Base-by-base conservation (phyloP, 2,888 invertebrate species). In the Oasisia sp. region DNA sequence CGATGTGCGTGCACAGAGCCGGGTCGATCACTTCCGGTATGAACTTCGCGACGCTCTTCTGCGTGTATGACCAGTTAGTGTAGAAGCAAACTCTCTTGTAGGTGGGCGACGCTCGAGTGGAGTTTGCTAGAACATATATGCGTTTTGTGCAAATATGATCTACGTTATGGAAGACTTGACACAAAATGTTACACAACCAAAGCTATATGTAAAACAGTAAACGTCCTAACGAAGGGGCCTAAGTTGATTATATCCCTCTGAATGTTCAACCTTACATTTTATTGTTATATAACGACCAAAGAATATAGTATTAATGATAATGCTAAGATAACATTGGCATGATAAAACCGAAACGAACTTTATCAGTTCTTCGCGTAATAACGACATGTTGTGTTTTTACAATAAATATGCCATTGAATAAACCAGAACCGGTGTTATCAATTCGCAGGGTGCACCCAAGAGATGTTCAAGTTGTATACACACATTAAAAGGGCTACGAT, bases 11-110 rank as follows among this genome's bases (percentile, higher is more conserved):
- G 32, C 91, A 91, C 56, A 91, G 50, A 27, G 32, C 14, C 27
- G 91, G 45, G 91, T 91, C 32, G 12, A 91, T 91, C 5, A 32
- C 32, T 45, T 91, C 91, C 32, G 91, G 91, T 45, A 44, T 14
- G n/a, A 91, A 45, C 56, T 74, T 74, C 74, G 74, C 74, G 27
- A 7, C 27, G 27, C 27, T n/a, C 27, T 19, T 74, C 74, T 74
- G 74, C n/a, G 74, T 27, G 74, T 74, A 27, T 19, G 74, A 74
- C 74, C 74, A 74, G n/a, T 74, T 74, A 7, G 74, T 74, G 74
- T 74, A 74, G 74, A 74, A 74, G n/a, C 74, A 74, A 74, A 74
- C 74, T 74, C 74, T 19, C 74, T 74, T 74, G 74, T 74, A 74
- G 19, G 74, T 74, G 19, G 74, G n/a, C 74, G 74, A 27, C 27